A percentile compares a stretch with the other conserved stretches of the same genome.
Conservation (phyloP, 35 echinoderm and acorn worm genomes). For the Patiria miniata region DNA sequence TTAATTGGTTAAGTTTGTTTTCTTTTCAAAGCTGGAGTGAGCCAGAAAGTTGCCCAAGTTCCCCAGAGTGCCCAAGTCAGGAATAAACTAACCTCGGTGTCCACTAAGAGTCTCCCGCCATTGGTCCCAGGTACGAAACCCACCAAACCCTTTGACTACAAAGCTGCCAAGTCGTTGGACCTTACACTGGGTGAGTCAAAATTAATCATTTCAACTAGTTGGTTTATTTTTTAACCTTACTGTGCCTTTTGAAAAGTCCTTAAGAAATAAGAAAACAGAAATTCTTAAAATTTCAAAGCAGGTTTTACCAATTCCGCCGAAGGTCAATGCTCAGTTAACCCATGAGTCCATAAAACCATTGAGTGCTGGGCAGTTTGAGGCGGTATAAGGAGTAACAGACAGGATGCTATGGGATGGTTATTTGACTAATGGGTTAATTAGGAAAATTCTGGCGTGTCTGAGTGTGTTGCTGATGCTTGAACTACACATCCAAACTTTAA, state of each 20-base stretch:
- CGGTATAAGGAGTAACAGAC: no score
- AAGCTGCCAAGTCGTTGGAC: constrained; percentile 40
- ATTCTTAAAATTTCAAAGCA: no score
- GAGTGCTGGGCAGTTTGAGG: no score
- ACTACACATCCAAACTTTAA: no score
- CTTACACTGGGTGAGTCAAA: constrained; percentile 66
- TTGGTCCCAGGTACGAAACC: constrained; percentile 46
- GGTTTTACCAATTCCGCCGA: no score
- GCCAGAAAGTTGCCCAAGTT: not conserved
- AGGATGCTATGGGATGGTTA: no score
- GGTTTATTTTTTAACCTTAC: constrained; percentile 9
- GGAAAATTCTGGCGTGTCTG: no score
- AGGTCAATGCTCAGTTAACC: no score
- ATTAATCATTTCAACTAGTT: not conserved
- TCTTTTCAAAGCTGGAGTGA: not conserved
- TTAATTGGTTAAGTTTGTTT: not conserved
- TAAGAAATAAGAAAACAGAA: not conserved
- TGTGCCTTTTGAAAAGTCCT: not conserved
- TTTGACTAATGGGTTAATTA: no score
- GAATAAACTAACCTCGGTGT: constrained; percentile 60
- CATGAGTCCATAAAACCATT: no score
- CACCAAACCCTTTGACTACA: constrained; percentile 67
- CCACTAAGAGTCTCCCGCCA: constrained; percentile 73
- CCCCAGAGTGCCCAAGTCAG: not conserved
- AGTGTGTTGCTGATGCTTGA: no score